Conservation (phyloP, 2,888 invertebrate species). For the Metellina segmentata region DNA sequence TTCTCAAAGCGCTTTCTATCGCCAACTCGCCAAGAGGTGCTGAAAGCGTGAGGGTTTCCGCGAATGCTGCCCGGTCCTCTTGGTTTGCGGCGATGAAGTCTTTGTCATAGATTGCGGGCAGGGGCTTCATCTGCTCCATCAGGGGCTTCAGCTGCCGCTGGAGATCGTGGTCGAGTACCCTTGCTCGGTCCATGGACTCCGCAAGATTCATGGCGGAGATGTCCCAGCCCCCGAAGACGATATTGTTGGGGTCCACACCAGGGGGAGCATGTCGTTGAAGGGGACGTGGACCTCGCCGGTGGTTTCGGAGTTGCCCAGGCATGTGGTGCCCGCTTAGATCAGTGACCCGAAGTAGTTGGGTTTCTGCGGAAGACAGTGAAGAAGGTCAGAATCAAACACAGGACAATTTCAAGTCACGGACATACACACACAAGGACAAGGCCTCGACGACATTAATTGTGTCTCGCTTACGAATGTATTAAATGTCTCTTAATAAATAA, state of each 20-base stretch:
- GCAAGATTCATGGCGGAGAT: slow-evolving; percentile 89
- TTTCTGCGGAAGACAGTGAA: slow-evolving; percentile 81
- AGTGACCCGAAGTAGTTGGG: slow-evolving; percentile 96
- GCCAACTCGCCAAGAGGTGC: no score
- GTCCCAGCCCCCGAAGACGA: slow-evolving; percentile 88
- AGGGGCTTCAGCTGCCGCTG: slow-evolving; percentile 88
- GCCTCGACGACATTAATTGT: no score
- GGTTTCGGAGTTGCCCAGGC: slow-evolving; percentile 85
- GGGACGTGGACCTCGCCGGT: slow-evolving; percentile 88
- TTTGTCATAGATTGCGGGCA: slow-evolving; percentile 92
- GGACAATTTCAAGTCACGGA: no score
- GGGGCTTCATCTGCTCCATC: slow-evolving; percentile 88
- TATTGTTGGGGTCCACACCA: slow-evolving; percentile 94
- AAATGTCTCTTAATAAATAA: no score
- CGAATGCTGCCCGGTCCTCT: no score
- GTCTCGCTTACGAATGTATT: no score
- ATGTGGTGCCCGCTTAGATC: slow-evolving; percentile 93
- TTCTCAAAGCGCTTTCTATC: no score
- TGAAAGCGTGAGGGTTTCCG: no score
- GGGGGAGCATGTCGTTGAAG: slow-evolving; percentile 90
- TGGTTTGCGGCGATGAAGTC: slow-evolving; percentile 99
- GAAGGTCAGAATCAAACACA: no score
- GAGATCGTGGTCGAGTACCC: slow-evolving; percentile 90
- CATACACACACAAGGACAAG: no score
- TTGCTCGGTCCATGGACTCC: slow-evolving; percentile 92